Conservation (phyloP, 2,113 vertebrate species). For the Lepisosteus oculatus region DNA sequence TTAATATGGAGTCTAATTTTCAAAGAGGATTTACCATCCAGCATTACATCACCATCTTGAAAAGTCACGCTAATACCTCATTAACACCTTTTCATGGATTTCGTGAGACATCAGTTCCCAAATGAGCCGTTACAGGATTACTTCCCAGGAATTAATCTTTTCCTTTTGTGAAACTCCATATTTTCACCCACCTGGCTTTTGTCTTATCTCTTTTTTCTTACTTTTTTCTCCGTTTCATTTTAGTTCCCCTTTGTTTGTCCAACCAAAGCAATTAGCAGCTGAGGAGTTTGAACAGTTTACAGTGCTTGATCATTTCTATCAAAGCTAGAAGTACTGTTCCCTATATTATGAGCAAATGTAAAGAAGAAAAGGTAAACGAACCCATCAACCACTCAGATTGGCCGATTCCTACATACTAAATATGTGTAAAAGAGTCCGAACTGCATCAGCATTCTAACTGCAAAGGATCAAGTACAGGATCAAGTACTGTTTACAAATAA, state of each 20-base stretch:
- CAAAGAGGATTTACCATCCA: neutral
- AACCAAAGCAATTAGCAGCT: constrained; percentile 11
- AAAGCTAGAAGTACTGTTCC: too few species aligned
- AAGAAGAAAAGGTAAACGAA: too few species aligned
- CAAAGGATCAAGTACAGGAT: too few species aligned
- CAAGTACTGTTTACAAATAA: too few species aligned
- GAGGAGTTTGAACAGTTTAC: constrained; percentile 11
- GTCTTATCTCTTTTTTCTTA: neutral
- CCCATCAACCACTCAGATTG: too few species aligned
- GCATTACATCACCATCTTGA: constrained; percentile 11
- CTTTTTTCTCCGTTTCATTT: constrained; percentile 12
- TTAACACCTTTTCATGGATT: constrained; percentile 36
- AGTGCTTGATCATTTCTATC: too few species aligned
- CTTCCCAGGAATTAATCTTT: constrained; percentile 25
- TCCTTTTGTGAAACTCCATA: neutral
- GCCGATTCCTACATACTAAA: too few species aligned
- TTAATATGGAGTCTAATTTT: too few species aligned
- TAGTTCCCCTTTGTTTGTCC: constrained; percentile 24
- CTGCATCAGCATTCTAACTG: too few species aligned
- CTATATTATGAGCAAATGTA: too few species aligned
- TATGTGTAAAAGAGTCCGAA: too few species aligned
- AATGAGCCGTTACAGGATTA: constrained; percentile 32
- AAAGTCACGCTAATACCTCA: constrained; percentile 32
- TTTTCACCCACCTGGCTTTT: neutral
- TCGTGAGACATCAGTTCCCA: constrained; percentile 33